These are phyloP conservation scores for Scelioninae gen. 1 DNA, from an alignment of 2,888 invertebrate species.

Conservation along the genomic window DNA sequence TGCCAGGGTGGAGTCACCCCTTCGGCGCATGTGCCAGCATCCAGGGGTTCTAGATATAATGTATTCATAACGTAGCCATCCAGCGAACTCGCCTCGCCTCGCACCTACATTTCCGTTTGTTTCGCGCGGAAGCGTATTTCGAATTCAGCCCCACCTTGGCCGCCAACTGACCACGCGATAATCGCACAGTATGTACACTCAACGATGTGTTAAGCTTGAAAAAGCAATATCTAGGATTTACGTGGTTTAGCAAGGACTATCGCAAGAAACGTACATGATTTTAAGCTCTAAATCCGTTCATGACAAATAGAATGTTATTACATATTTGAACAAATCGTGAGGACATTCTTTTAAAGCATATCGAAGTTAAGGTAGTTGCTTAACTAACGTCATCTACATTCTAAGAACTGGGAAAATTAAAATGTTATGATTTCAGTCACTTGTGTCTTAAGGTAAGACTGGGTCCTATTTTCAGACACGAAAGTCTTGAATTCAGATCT, in stretches of 20 bases:
- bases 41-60: constrained; percentile 80
- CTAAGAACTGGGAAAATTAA: too few relatives aligned
- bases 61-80: constrained; percentile 81
- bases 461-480: too few relatives aligned
- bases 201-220: constrained; percentile 63
- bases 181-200: constrained; percentile 60
- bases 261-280: constrained; percentile 52
- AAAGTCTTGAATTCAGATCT: too few relatives aligned
- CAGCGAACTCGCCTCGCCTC: constrained; percentile 63
- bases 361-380: background rate
- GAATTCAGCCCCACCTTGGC: constrained; percentile 67
- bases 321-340: constrained; percentile 32
- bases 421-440: too few relatives aligned
- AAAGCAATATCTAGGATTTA: constrained; percentile 68
- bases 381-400: too few relatives aligned
- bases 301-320: constrained; percentile 57
- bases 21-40: constrained; percentile 83
- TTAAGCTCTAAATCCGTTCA: constrained; percentile 47
- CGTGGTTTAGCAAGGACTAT: constrained; percentile 54
- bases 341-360: constrained; percentile 41
- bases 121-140: constrained; percentile 71
- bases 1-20: constrained; percentile 81
- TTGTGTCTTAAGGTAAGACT: too few relatives aligned
- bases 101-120: constrained; percentile 62
- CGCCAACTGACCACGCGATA: constrained; percentile 67